phyloP scores from a whole-genome alignment of 1,140 invertebrate species.

The Rhizoglyphus robini region DNA sequence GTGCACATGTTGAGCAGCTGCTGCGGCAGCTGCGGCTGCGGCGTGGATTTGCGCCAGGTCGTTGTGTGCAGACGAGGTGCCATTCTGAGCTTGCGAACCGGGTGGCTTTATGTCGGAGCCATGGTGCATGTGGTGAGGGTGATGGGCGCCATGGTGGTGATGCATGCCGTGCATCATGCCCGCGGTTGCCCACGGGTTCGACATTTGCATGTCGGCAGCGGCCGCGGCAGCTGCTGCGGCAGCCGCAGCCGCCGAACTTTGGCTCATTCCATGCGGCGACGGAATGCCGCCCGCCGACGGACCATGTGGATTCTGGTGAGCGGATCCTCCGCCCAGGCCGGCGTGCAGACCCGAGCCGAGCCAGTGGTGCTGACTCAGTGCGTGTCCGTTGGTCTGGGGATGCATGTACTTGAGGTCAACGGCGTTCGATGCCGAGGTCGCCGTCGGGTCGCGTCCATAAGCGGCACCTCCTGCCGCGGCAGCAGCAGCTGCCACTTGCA shows the following conservation, averaged over 20 bases:
- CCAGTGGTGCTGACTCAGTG: conserved; percentile 1
- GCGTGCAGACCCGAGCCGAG: not conserved
- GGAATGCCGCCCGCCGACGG: not conserved
- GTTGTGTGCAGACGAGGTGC: not conserved
- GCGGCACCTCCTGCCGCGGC: not conserved
- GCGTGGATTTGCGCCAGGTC: not conserved
- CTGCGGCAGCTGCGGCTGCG: not conserved
- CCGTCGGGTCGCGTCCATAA: not conserved
- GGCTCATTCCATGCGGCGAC: not conserved
- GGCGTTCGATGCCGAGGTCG: not conserved
- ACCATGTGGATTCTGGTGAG: not conserved
- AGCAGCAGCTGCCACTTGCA: not conserved
- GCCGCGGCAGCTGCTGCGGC: not conserved
- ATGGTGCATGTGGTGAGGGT: not conserved
- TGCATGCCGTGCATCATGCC: not conserved
- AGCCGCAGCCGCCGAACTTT: not conserved
- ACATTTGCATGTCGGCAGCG: not conserved
- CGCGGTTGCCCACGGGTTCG: not conserved
- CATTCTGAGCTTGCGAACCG: not conserved
- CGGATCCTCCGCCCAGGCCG: too few relatives aligned
- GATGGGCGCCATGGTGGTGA: not conserved
- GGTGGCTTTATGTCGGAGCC: not conserved
- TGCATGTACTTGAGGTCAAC: conserved; percentile 16
- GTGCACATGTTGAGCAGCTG: too few relatives aligned
- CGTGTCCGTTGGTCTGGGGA: conserved; percentile 2